Evolutionary conservation across 2,888 invertebrate species (phyloP).

Genomic region (Rutpela maculata): DNA sequence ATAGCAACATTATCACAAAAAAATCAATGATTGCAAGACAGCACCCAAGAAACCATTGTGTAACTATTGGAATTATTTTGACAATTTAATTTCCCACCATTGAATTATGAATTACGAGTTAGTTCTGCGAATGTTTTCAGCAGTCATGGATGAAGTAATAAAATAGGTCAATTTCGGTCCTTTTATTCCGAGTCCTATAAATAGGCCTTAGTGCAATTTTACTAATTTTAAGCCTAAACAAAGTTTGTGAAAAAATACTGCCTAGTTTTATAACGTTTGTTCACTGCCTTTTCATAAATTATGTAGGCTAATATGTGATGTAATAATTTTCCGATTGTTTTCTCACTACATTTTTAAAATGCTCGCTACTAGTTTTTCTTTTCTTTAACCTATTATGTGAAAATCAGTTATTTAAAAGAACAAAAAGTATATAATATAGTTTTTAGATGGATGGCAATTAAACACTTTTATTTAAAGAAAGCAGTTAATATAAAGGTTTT

Average conservation of each 20-base stretch:
- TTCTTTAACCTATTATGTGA: neutral
- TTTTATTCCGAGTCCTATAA: neutral
- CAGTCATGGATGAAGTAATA: too few relatives aligned
- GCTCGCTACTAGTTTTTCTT: neutral
- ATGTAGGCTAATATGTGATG: neutral
- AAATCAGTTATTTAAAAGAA: neutral
- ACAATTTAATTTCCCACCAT: too few relatives aligned
- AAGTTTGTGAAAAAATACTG: conserved; percentile 26
- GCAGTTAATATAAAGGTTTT: too few relatives aligned
- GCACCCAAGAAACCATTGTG: too few relatives aligned
- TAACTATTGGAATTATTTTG: too few relatives aligned
- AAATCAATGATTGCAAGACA: too few relatives aligned
- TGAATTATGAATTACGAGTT: too few relatives aligned
- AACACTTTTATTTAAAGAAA: neutral
- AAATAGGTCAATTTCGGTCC: neutral
- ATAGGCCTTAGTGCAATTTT: neutral
- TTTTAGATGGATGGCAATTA: neutral
- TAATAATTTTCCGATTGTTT: neutral
- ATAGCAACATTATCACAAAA: too few relatives aligned
- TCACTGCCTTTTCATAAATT: conserved; percentile 32
- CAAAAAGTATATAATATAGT: neutral
- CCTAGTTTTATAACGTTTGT: conserved; percentile 11
- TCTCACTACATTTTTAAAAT: neutral
- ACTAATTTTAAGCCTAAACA: neutral
- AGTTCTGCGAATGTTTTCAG: too few relatives aligned